Conservation (phyloP, 2,113 vertebrate species). For the Paratilapia polleni region DNA sequence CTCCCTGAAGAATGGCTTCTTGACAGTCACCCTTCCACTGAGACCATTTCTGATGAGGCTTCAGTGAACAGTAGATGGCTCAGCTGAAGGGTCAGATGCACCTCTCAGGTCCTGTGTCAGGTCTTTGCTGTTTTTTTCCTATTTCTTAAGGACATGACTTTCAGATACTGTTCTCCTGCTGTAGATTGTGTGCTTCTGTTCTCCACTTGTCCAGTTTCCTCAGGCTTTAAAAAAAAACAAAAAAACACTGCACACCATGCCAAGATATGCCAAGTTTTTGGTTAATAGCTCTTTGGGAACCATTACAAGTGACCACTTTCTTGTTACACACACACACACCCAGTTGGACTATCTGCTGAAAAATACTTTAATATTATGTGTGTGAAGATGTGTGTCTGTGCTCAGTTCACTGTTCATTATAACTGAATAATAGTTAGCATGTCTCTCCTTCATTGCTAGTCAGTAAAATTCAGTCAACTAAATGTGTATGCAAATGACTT, state of each 20-base stretch:
- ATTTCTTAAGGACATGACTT: neutral
- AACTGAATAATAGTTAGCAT: neutral
- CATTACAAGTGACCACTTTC: neutral
- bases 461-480: neutral
- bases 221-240: neutral
- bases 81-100: neutral
- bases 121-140: neutral
- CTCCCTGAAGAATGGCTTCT: neutral
- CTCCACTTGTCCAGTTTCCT: neutral
- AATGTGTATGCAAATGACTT: neutral
- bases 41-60: neutral
- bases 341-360: neutral
- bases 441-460: neutral
- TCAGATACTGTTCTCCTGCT: neutral
- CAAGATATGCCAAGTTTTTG: neutral
- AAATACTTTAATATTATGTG: neutral
- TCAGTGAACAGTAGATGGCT: rapidly evolving
- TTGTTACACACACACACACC: neutral
- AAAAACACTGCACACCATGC: neutral
- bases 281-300: neutral
- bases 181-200: neutral
- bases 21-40: neutral
- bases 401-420: neutral
- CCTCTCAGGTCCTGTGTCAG: too few relatives aligned
- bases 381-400: neutral